A percentile compares a stretch with the other conserved stretches of the same genome.
These are phyloP conservation scores for Cydia splendana DNA, from an alignment of 1,140 invertebrate species.

Conservation along the genomic window DNA sequence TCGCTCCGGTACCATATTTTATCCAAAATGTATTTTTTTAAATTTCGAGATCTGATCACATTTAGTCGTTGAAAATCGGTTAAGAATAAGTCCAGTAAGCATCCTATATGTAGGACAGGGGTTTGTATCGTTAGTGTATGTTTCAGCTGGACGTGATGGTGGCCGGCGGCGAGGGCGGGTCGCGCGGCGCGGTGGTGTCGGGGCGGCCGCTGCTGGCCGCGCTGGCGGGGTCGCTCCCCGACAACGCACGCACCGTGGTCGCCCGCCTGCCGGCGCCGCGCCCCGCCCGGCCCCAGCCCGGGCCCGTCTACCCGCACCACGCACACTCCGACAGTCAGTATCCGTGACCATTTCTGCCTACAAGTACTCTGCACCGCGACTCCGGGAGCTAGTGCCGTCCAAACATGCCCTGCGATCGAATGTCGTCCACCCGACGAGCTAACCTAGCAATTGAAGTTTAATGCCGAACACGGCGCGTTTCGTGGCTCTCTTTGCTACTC, in stretches of 20 bases:
- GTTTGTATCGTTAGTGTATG: slow-evolving; percentile 80
- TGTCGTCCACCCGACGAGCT: no score
- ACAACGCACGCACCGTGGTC: slow-evolving; percentile 89
- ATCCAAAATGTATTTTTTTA: no score
- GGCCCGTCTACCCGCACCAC: slow-evolving; percentile 46
- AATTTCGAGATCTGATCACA: no score
- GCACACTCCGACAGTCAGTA: slow-evolving; percentile 62
- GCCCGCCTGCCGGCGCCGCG: slow-evolving; percentile 77
- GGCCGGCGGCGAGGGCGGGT: slow-evolving; percentile 39
- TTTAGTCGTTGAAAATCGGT: no score
- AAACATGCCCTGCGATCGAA: background rate
- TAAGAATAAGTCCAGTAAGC: no score
- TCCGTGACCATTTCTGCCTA: no score
- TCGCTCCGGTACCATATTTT: no score
- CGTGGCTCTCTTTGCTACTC: no score
- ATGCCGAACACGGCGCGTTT: no score
- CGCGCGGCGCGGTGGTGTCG: slow-evolving; percentile 41
- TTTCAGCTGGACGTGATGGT: slow-evolving; percentile 85
- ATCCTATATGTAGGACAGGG: no score
- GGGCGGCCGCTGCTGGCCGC: slow-evolving; percentile 67
- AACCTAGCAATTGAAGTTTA: no score
- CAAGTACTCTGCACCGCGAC: no score
- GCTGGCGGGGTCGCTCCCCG: slow-evolving; percentile 87
- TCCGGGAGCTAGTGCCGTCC: background rate
- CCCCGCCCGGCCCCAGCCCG: slow-evolving; percentile 37